phyloP scores from a whole-genome alignment of 2,888 invertebrate genomes.

The Resseliella maxima region DNA sequence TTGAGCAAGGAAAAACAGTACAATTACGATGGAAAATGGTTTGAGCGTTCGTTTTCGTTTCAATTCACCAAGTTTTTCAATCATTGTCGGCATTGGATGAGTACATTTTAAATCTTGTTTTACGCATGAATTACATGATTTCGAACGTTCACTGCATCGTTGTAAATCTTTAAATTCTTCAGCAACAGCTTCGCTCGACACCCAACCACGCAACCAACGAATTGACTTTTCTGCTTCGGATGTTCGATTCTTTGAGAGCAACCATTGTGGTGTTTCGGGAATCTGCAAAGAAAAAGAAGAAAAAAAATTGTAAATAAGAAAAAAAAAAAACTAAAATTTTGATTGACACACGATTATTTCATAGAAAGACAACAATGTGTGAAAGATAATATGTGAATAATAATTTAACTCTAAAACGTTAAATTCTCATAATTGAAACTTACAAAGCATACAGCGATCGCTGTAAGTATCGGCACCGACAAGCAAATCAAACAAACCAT shows the following conservation, averaged over 20 bases:
- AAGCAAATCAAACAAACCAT: slow-evolving; percentile 70
- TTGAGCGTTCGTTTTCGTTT: slow-evolving; percentile 70
- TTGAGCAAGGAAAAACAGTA: slow-evolving; percentile 70
- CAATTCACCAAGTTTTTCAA: slow-evolving; percentile 64
- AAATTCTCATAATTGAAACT: slow-evolving; percentile 59
- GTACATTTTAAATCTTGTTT: slow-evolving; percentile 60
- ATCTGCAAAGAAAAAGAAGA: too few relatives aligned
- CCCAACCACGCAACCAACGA: slow-evolving; percentile 69
- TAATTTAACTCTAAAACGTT: neutral
- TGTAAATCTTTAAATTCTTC: slow-evolving; percentile 60
- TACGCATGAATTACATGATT: slow-evolving; percentile 59
- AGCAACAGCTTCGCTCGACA: slow-evolving; percentile 59
- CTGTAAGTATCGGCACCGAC: slow-evolving; percentile 69
- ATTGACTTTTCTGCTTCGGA: slow-evolving; percentile 70
- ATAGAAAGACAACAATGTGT: too few relatives aligned
- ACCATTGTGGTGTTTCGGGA: slow-evolving; percentile 73
- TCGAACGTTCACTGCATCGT: slow-evolving; percentile 59
- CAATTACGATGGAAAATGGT: slow-evolving; percentile 69
- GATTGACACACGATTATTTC: too few relatives aligned
- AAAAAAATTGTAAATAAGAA: too few relatives aligned
- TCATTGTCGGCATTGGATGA: slow-evolving; percentile 63
- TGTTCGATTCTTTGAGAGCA: slow-evolving; percentile 70
- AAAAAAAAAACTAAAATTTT: too few relatives aligned
- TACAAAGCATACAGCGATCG: slow-evolving; percentile 70
- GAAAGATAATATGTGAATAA: neutral